phyloP scores from a whole-genome alignment of 2,113 vertebrate species.

The Nothocercus julius region DNA sequence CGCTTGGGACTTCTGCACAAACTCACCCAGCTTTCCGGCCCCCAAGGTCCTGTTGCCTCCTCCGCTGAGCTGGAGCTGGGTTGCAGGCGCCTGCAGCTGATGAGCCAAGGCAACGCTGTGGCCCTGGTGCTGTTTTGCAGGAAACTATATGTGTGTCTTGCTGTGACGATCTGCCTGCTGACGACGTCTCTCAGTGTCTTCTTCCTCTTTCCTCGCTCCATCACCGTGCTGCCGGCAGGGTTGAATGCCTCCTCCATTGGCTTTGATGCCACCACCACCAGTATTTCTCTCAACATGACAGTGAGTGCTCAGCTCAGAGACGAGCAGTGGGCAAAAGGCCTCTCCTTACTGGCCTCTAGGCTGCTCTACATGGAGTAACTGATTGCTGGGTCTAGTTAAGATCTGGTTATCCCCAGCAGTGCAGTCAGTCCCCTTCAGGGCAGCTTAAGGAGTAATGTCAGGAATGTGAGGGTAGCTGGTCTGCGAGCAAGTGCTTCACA shows the following conservation, averaged over 20 bases:
- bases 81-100: neutral
- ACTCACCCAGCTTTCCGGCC: neutral
- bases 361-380: neutral
- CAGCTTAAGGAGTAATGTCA: neutral
- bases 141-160: conserved; percentile 71
- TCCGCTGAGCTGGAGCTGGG: neutral
- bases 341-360: neutral
- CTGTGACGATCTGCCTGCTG: conserved; percentile 68
- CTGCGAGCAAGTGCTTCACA: fast-evolving
- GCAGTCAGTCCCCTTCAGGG: neutral
- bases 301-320: conserved; percentile 7
- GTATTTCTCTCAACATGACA: conserved; percentile 63
- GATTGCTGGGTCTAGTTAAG: neutral
- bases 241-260: conserved; percentile 54
- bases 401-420: too few relatives aligned
- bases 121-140: conserved; percentile 44
- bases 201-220: conserved; percentile 72
- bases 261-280: neutral
- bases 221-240: conserved; percentile 32
- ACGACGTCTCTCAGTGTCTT: conserved; percentile 50
- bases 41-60: neutral
- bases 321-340: neutral
- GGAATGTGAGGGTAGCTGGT: neutral
- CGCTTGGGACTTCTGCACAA: neutral
- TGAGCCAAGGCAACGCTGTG: neutral